These are phyloP conservation scores for Eublepharis macularius DNA, from an alignment of 2,113 vertebrate genomes.

Conservation along the genomic window DNA sequence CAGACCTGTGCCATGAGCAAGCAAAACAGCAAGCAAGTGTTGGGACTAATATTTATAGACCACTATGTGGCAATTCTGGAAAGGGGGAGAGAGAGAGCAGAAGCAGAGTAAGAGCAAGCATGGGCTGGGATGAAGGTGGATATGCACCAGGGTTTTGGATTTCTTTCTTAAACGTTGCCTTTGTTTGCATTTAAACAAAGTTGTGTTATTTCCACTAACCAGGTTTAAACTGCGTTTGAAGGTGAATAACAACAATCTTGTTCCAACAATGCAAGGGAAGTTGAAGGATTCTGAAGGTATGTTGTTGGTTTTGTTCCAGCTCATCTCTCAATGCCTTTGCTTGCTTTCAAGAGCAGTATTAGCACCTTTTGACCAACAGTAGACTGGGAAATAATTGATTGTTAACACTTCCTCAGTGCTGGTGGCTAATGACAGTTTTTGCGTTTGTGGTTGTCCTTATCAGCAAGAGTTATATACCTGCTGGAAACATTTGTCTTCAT, in stretches of 20 bases:
- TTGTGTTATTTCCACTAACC: conserved; percentile 16
- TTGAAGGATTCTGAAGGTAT: conserved; percentile 59
- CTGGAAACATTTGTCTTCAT: conserved; percentile 22
- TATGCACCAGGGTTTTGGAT: neutral
- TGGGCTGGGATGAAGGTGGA: conserved; percentile 26
- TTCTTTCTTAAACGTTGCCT: neutral
- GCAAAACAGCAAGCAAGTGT: conserved; percentile 71
- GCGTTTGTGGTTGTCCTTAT: neutral
- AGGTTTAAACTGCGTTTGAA: conserved; percentile 58
- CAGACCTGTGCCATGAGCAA: conserved; percentile 71
- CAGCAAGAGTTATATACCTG: neutral
- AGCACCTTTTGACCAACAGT: neutral
- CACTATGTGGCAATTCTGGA: conserved; percentile 52
- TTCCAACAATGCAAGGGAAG: conserved; percentile 55
- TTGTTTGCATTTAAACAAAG: conserved; percentile 34
- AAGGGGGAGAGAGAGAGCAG: conserved; percentile 27
- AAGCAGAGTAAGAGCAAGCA: conserved; percentile 37
- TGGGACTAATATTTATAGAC: conserved; percentile 81
- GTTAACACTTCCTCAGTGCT: neutral
- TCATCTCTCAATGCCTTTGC: neutral
- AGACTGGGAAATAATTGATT: rapidly evolving
- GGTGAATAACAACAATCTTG: conserved; percentile 35
- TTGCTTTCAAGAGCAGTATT: neutral
- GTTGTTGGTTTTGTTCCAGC: conserved; percentile 38
- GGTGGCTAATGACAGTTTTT: neutral